phyloP scores from a whole-genome alignment of 2,888 invertebrate species.

The Alviniconcha strummeri region DNA sequence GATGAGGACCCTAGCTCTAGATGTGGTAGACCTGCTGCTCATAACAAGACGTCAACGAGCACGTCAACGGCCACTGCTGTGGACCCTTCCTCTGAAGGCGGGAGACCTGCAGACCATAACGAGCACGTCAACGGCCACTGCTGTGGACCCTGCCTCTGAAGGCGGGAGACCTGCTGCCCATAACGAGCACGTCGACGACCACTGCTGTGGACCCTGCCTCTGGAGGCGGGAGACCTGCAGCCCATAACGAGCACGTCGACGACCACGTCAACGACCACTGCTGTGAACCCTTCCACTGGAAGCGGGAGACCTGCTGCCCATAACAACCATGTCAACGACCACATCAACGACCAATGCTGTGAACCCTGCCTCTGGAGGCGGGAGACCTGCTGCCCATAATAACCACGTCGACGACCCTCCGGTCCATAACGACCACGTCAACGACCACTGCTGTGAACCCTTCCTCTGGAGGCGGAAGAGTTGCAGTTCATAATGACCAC shows the following conservation, averaged over 20 bases:
- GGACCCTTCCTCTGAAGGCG: background rate
- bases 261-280: background rate
- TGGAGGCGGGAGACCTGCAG: background rate
- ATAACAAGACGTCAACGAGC: background rate
- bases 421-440: conserved; percentile 31
- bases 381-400: background rate
- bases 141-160: too few species aligned
- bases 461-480: background rate
- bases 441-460: too few species aligned
- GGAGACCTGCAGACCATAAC: background rate
- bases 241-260: background rate
- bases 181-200: background rate
- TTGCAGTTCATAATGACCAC: too few species aligned
- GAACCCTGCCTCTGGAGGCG: background rate
- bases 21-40: background rate
- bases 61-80: background rate
- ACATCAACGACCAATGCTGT: background rate
- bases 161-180: background rate
- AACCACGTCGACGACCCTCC: too few species aligned
- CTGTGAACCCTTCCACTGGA: background rate
- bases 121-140: background rate
- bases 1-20: background rate
- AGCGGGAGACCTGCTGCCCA: background rate
- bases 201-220: background rate
- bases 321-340: background rate